phyloP scores from a whole-genome alignment of 2,888 invertebrate species.

The Polyommatus icarus region DNA sequence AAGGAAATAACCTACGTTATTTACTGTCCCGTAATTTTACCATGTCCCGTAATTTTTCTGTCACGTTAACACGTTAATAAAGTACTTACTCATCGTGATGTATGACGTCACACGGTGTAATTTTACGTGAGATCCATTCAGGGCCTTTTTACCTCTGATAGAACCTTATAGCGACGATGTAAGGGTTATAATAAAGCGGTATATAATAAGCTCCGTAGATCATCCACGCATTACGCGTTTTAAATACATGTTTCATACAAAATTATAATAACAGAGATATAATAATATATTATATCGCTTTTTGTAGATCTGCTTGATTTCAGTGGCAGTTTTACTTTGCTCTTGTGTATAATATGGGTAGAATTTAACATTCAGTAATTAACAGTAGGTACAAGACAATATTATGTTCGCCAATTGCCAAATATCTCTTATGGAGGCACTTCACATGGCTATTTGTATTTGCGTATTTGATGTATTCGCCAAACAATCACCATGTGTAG shows the following conservation, averaged over 20 bases:
- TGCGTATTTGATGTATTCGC: too few relatives aligned
- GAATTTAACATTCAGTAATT: too few relatives aligned
- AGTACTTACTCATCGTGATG: constrained; percentile 12
- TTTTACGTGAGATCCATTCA: background rate
- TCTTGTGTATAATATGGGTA: too few relatives aligned
- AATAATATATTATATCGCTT: background rate
- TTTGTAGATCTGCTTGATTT: background rate
- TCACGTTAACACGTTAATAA: constrained; percentile 9
- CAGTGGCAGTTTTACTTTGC: background rate
- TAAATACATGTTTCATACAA: constrained; percentile 6
- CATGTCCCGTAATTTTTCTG: constrained; percentile 4
- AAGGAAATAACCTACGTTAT: background rate
- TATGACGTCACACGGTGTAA: constrained; percentile 19
- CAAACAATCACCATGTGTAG: too few relatives aligned
- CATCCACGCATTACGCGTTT: constrained; percentile 8
- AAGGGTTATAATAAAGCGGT: background rate
- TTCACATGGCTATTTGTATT: too few relatives aligned
- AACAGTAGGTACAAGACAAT: too few relatives aligned
- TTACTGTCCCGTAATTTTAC: background rate
- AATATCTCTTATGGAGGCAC: too few relatives aligned
- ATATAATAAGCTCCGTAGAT: constrained; percentile 7
- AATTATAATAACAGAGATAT: background rate
- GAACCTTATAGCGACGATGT: background rate
- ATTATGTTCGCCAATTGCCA: too few relatives aligned
- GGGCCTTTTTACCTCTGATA: background rate